These are phyloP conservation scores for Agonopterix alstromeriana DNA, from an alignment of 2,888 invertebrate genomes.

Conservation along the genomic window DNA sequence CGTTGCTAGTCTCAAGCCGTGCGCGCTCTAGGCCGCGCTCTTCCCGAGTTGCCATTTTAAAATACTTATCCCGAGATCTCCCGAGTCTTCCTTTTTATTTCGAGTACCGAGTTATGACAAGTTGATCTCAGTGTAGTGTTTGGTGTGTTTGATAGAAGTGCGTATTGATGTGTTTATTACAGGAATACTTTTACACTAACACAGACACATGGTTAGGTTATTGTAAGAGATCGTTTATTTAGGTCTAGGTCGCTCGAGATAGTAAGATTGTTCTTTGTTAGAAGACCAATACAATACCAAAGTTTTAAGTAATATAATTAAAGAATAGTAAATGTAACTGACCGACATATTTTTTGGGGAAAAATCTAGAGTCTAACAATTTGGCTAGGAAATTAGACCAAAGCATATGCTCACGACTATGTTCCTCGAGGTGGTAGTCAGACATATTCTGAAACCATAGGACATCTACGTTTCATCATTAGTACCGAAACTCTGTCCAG, in stretches of 20 bases:
- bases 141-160: slow-evolving; percentile 43
- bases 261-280: background rate
- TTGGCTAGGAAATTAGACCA: background rate
- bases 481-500: too few species aligned
- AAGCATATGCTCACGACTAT: too few species aligned
- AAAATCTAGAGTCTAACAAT: too few species aligned
- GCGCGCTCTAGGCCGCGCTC: slow-evolving; percentile 47
- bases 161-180: slow-evolving; percentile 29
- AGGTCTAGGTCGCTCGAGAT: background rate
- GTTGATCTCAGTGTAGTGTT: slow-evolving; percentile 34
- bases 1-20: slow-evolving; percentile 52
- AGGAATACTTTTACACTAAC: slow-evolving; percentile 25
- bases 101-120: slow-evolving; percentile 29
- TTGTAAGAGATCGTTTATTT: background rate
- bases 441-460: too few species aligned
- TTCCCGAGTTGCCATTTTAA: slow-evolving; percentile 19
- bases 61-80: slow-evolving; percentile 7
- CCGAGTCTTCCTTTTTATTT: slow-evolving; percentile 13
- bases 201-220: slow-evolving; percentile 16
- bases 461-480: too few species aligned
- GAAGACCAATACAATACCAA: too few species aligned
- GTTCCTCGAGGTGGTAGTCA: too few species aligned
- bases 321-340: too few species aligned
- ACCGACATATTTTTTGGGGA: too few species aligned
- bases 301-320: too few species aligned